Conservation (phyloP, 2,113 vertebrate species). For the Dasypus novemcinctus region DNA sequence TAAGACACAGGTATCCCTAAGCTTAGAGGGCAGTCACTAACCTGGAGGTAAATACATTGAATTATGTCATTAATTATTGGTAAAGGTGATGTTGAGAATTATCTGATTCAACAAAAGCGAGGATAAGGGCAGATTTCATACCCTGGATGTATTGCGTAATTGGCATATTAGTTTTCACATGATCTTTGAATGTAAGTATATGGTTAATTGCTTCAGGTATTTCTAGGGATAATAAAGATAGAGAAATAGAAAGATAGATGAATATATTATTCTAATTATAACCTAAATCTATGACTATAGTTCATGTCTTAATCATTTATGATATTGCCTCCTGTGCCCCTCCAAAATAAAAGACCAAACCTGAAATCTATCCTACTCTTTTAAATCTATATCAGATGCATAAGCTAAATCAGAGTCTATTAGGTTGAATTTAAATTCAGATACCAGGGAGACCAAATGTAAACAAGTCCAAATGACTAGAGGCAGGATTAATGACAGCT, state of each 20-base stretch:
- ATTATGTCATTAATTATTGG: slow-evolving; percentile 57
- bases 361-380: neutral
- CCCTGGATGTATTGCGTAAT: neutral
- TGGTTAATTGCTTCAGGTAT: neutral
- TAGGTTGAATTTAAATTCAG: neutral
- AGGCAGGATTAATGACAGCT: neutral
- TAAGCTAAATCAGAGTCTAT: neutral
- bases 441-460: neutral
- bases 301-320: neutral
- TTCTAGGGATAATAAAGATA: neutral
- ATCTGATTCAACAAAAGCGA: slow-evolving; percentile 34
- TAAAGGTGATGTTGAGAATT: slow-evolving; percentile 60
- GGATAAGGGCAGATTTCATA: neutral
- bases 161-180: slow-evolving; percentile 24
- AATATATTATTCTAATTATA: neutral
- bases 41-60: slow-evolving; percentile 46
- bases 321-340: neutral
- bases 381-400: neutral
- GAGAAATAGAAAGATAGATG: neutral
- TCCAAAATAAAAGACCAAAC: neutral
- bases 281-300: neutral
- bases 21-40: slow-evolving; percentile 23
- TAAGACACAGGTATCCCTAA: slow-evolving; percentile 62
- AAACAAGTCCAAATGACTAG: neutral
- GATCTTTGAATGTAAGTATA: neutral